These are phyloP conservation scores for Aporrectodea caliginosa DNA, from an alignment of 1,140 invertebrate species.

Conservation along the genomic window DNA sequence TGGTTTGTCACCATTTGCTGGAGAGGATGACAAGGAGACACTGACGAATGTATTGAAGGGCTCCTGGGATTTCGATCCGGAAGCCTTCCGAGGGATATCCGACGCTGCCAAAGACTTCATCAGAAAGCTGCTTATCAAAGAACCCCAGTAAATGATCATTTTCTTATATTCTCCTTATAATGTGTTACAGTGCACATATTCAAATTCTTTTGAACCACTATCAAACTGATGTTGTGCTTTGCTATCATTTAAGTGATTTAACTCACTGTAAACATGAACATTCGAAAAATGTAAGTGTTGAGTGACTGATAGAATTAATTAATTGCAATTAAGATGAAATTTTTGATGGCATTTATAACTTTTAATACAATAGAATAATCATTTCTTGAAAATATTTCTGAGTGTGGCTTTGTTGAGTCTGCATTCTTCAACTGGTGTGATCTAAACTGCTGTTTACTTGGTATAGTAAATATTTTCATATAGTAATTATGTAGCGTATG, in stretches of 20 bases:
- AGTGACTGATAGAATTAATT: background rate
- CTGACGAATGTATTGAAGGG: constrained; percentile 96
- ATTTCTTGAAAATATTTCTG: too few relatives aligned
- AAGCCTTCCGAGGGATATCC: constrained; percentile 82
- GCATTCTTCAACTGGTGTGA: too few relatives aligned
- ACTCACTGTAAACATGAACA: background rate
- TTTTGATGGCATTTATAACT: too few relatives aligned
- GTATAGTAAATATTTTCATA: too few relatives aligned
- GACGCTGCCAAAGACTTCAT: constrained; percentile 98
- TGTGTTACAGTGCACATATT: constrained; percentile 13
- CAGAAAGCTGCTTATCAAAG: constrained; percentile 80
- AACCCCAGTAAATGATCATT: constrained; percentile 75
- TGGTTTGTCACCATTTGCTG: constrained; percentile 96
- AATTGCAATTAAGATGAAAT: background rate
- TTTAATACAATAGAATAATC: too few relatives aligned
- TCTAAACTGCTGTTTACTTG: too few relatives aligned
- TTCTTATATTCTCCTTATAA: constrained; percentile 9
- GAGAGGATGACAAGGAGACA: constrained; percentile 96
- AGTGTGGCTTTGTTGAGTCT: too few relatives aligned
- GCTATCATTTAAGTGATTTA: too few relatives aligned
- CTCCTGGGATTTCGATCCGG: constrained; percentile 97
- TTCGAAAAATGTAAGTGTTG: background rate
- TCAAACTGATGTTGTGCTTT: too few relatives aligned
- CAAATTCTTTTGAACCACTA: too few relatives aligned
- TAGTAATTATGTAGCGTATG: too few relatives aligned